A percentile compares a stretch with the other conserved stretches of the same genome.
These are phyloP conservation scores for Hylaea fasciaria DNA, from an alignment of 2,888 invertebrate species.

Conservation along the genomic window DNA sequence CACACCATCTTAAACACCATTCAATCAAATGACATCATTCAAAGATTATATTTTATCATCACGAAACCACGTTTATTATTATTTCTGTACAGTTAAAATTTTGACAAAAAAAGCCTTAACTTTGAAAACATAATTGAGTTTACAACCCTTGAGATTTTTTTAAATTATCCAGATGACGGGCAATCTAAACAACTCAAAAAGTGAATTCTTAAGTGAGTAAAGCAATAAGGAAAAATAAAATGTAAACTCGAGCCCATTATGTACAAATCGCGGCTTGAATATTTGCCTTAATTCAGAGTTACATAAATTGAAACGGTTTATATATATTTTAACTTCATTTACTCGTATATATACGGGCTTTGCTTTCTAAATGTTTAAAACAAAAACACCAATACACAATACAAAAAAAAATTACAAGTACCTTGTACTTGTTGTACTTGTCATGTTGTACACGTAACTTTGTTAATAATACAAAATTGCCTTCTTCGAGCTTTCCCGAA, in stretches of 20 bases:
- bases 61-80: too few species aligned
- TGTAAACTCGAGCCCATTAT: constrained; percentile 40
- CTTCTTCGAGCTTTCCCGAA: too few species aligned
- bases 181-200: constrained; percentile 26
- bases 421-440: too few species aligned
- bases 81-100: too few species aligned
- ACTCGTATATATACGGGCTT: not conserved
- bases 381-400: too few species aligned
- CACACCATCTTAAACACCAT: too few species aligned
- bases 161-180: constrained; percentile 16
- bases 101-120: not conserved
- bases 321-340: not conserved
- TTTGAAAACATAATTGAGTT: not conserved
- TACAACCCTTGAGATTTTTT: constrained; percentile 10
- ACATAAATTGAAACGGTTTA: constrained; percentile 18
- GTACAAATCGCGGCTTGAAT: constrained; percentile 38
- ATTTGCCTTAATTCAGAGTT: constrained; percentile 33
- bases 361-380: not conserved
- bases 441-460: too few species aligned
- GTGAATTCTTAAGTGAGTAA: constrained; percentile 37
- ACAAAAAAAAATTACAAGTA: too few species aligned
- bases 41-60: too few species aligned
- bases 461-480: too few species aligned
- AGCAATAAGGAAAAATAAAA: constrained; percentile 43
- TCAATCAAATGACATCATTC: too few species aligned